These are phyloP conservation scores for Drosophila antonietae DNA, from an alignment of 2,888 invertebrate species.

Conservation along the genomic window DNA sequence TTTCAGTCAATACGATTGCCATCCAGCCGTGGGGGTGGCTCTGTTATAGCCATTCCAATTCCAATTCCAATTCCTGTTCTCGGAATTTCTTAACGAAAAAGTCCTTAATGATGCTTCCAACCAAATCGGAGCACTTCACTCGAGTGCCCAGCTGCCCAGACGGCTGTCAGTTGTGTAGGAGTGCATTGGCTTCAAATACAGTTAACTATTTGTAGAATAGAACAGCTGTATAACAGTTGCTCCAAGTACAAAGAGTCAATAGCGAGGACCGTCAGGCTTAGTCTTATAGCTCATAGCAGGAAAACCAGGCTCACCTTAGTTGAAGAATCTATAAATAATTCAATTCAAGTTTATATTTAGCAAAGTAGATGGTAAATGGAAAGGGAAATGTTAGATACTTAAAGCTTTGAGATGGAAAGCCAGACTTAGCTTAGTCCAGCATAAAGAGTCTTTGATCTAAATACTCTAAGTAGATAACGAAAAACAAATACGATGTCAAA, in stretches of 20 bases:
- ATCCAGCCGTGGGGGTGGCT: slow-evolving; percentile 9
- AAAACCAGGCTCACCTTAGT: background rate
- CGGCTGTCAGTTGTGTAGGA: background rate
- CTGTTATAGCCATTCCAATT: background rate
- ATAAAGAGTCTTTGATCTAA: too few relatives aligned
- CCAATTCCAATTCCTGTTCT: background rate
- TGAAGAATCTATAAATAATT: background rate
- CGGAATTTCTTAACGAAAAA: slow-evolving; percentile 2
- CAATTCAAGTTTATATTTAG: background rate
- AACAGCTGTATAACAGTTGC: background rate
- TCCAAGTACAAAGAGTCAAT: background rate
- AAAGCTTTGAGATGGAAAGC: background rate
- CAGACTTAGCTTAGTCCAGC: too few relatives aligned
- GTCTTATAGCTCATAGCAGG: background rate
- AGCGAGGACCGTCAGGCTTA: too few relatives aligned
- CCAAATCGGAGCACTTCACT: slow-evolving; percentile 34
- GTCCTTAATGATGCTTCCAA: slow-evolving; percentile 21
- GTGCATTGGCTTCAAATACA: background rate
- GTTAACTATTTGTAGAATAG: background rate
- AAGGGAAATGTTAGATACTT: background rate
- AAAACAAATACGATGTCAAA: too few relatives aligned
- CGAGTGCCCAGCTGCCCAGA: slow-evolving; percentile 28
- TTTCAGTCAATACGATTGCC: slow-evolving; percentile 25
- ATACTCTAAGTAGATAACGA: too few relatives aligned
- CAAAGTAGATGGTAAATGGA: background rate